Percentiles rank a stretch among this genome's conserved stretches.
phyloP scores from a whole-genome alignment of 2,888 invertebrate species.

The Leucophora obtusa region DNA sequence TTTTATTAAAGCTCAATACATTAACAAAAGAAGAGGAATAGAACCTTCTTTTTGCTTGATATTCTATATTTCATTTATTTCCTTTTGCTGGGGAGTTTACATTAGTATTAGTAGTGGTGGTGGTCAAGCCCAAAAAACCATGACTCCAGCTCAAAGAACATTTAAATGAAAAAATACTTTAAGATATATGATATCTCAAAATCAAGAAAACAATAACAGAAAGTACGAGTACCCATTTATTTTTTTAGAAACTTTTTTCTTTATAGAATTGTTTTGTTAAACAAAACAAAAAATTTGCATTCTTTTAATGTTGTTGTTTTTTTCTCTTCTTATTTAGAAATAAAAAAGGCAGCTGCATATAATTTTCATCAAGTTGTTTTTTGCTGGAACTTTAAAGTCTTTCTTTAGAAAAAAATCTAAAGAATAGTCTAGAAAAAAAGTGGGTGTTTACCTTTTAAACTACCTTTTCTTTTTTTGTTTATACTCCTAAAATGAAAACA shows the following conservation, averaged over 20 bases:
- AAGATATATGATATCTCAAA: constrained; percentile 56
- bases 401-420: constrained; percentile 10
- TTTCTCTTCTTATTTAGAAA: neutral
- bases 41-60: constrained; percentile 22
- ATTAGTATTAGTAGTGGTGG: neutral
- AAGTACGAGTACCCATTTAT: constrained; percentile 49
- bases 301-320: constrained; percentile 25
- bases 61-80: constrained; percentile 38
- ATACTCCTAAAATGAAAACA: constrained; percentile 32
- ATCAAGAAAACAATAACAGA: constrained; percentile 60
- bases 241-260: constrained; percentile 11
- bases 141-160: neutral
- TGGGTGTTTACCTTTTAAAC: constrained; percentile 58
- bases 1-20: constrained; percentile 36
- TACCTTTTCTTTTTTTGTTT: constrained; percentile 42
- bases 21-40: constrained; percentile 10
- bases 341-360: constrained; percentile 44
- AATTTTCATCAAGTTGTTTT: constrained; percentile 23
- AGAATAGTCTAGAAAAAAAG: constrained; percentile 27
- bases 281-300: constrained; percentile 53
- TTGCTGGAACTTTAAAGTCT: constrained; percentile 12
- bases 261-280: constrained; percentile 7
- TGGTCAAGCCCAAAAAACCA: constrained; percentile 60
- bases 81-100: constrained; percentile 35
- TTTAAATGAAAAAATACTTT: constrained; percentile 6